These are phyloP conservation scores for Pseudochirops corinnae DNA, from an alignment of 2,797 vertebrate species.

Conservation along the genomic window DNA sequence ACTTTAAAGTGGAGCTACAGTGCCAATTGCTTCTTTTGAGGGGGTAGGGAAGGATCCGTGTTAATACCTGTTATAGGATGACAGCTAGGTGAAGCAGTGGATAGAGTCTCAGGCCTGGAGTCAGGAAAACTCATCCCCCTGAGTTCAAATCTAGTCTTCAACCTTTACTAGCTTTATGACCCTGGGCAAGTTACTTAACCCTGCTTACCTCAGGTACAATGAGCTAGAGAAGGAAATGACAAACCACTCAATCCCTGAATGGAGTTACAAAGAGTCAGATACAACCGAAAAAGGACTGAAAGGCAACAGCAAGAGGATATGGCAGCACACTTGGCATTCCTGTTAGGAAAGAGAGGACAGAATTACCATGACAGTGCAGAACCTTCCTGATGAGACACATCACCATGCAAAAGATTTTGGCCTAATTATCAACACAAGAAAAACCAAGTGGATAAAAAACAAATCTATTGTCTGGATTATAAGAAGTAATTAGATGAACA, in stretches of 20 bases:
- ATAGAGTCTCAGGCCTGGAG: background rate
- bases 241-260: background rate
- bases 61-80: background rate
- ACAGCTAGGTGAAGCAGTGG: background rate
- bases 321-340: background rate
- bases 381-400: background rate
- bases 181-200: too few species aligned
- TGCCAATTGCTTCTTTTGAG: background rate
- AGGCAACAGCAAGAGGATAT: background rate
- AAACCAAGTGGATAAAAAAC: background rate
- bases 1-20: background rate
- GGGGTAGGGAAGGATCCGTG: background rate
- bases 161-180: background rate
- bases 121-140: background rate
- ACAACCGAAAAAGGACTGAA: background rate
- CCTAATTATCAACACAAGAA: background rate
- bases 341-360: background rate
- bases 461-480: background rate
- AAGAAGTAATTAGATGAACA: background rate
- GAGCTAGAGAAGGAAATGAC: background rate
- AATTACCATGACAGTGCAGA: background rate
- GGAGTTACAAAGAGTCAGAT: background rate
- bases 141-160: background rate
- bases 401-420: background rate
- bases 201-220: background rate